These are phyloP conservation scores for Tillus elongatus DNA, from an alignment of 2,888 invertebrate genomes.

Conservation along the genomic window DNA sequence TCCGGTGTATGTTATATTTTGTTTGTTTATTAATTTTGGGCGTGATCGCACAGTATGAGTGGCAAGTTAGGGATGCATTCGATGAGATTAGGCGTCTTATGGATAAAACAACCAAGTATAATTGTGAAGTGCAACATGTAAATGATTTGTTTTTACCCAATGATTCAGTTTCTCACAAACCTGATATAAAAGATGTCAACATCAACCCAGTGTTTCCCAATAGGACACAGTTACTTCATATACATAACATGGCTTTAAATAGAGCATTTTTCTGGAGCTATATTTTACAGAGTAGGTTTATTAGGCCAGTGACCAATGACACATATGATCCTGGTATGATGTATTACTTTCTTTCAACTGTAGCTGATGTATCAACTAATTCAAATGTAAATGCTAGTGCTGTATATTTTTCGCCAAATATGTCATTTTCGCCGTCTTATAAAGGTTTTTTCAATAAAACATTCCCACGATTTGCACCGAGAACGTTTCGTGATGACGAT, in stretches of 20 bases:
- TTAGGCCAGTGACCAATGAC: conserved; percentile 81
- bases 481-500: conserved; percentile 84
- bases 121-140: conserved; percentile 81
- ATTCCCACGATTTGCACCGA: conserved; percentile 84
- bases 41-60: conserved; percentile 76
- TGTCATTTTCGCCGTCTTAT: conserved; percentile 89
- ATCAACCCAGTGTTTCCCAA: conserved; percentile 92
- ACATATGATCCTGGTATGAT: conserved; percentile 96
- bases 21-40: conserved; percentile 28
- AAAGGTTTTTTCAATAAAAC: conserved; percentile 92
- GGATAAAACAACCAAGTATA: conserved; percentile 75
- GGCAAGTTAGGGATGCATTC: conserved; percentile 84
- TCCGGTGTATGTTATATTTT: no score
- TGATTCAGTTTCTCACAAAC: conserved; percentile 81
- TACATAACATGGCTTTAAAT: conserved; percentile 94
- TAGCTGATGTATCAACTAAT: conserved; percentile 91
- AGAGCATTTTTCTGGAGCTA: conserved; percentile 95
- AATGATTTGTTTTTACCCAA: conserved; percentile 75
- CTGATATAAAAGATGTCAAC: conserved; percentile 88
- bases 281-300: conserved; percentile 80
- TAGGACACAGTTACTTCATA: conserved; percentile 81
- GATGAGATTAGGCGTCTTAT: conserved; percentile 79
- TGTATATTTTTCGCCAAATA: conserved; percentile 88
- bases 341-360: conserved; percentile 91
- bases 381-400: conserved; percentile 87